Evolutionary conservation across 2,888 invertebrate species (phyloP), one percentile per base, ranked within the genome.

Genomic region (Schizotus pectinicornis): DNA sequence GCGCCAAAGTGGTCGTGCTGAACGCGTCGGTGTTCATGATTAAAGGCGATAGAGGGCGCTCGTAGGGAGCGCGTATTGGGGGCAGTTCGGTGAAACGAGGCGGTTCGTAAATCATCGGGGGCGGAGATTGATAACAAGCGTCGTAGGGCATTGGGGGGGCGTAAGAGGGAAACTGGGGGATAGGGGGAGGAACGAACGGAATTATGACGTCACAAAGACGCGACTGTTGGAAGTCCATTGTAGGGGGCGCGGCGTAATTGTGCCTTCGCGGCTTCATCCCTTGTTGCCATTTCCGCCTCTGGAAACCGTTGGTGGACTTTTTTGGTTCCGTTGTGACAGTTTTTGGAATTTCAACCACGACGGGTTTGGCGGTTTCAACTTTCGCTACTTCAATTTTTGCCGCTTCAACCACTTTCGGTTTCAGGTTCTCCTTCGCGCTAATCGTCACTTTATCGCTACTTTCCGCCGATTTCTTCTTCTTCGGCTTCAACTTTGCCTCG

Each of bases 41-140:
- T 7, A 79, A 66, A 1, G 78, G 79, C 1, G 79, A 75, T n/a
- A 77, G 32, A 0, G 77, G 74, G 8, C 74, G 62, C 31, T 73
- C 71, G 49, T 64, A 72, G 12, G 67, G 61, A 11, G 71, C 64
- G 9, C 70, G 70, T 32, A 64, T 13, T n/a, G 59, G 62, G 37
- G 56, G 52, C 33, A 30, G 36, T 41, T 45, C 46, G 1, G 56
- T 41, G 32, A 60, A 56, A 7, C 54, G 64, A 30, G 64, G 51
- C n/a, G 61, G 51, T 11, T 53, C 38, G 30, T 36, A 47, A 33
- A 49, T 12, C 11, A 42, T 32, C 1, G 61, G 49, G 1, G 59
- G 59, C 7, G 59, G 52, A 22, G 33, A 41, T 45, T 6, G 49
- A 45, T 41, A 47, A 5, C 22, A 5, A 22, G 22, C 2, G 5